Evolutionary conservation across 2,113 vertebrate species (phyloP).

Genomic region (Oenanthe melanoleuca): DNA sequence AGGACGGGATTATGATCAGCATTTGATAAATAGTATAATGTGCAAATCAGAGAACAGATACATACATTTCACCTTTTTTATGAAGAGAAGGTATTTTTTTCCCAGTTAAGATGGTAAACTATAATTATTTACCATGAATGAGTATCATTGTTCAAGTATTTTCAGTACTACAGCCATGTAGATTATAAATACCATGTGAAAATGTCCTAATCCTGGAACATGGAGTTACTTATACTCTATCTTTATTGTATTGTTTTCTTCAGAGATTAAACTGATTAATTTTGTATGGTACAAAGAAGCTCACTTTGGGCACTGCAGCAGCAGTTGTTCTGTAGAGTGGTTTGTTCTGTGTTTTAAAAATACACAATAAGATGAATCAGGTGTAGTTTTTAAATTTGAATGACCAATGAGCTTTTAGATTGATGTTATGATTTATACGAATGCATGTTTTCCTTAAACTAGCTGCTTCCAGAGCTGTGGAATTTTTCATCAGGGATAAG

Average conservation of each 20-base stretch:
- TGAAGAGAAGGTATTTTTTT: background rate
- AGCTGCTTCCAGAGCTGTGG: slow-evolving; percentile 88
- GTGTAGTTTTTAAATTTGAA: background rate
- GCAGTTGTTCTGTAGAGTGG: background rate
- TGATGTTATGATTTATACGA: background rate
- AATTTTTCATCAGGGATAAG: slow-evolving; percentile 99
- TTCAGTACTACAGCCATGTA: background rate
- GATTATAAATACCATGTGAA: background rate
- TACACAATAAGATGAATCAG: background rate
- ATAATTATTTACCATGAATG: background rate
- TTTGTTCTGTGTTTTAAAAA: background rate
- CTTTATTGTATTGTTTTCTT: background rate
- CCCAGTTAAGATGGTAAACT: background rate
- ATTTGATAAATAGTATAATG: slow-evolving; percentile 23
- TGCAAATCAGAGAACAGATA: background rate
- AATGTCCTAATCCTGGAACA: background rate
- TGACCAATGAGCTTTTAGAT: background rate
- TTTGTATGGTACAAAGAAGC: background rate
- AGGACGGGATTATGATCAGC: slow-evolving; percentile 16
- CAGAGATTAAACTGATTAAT: background rate
- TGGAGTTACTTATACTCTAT: background rate
- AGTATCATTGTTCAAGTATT: background rate
- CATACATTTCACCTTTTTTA: background rate
- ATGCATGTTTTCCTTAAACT: slow-evolving; percentile 79
- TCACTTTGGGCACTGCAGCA: background rate